phyloP scores from a whole-genome alignment of 2,113 vertebrate species.

The Okapia johnstoni region DNA sequence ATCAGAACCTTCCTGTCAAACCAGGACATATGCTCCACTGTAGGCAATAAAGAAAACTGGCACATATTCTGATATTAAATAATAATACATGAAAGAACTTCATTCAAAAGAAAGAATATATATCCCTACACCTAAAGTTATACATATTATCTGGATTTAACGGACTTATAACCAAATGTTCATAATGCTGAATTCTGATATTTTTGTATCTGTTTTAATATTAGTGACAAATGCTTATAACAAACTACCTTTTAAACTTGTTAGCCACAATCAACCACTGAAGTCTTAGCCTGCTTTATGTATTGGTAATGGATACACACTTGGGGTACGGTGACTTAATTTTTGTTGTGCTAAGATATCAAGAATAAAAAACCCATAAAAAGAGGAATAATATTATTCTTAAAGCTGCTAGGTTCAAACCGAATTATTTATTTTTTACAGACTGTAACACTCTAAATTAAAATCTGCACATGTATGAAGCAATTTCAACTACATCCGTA shows the following conservation, averaged over 20 bases:
- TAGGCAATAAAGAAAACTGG: not conserved
- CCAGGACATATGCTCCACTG: not conserved
- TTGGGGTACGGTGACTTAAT: not conserved
- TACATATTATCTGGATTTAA: not conserved
- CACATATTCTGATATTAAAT: not conserved
- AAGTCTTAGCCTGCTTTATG: not conserved
- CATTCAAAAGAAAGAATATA: not conserved
- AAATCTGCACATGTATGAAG: not conserved
- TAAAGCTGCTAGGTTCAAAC: not conserved
- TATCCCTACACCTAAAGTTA: not conserved
- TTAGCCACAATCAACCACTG: not conserved
- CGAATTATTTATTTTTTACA: not conserved
- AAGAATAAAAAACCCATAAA: not conserved
- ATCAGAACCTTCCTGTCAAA: not conserved
- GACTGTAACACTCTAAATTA: slow-evolving; percentile 1
- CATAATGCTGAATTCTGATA: not conserved
- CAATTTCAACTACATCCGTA: not conserved
- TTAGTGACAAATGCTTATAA: not conserved
- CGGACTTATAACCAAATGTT: not conserved
- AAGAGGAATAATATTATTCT: not conserved
- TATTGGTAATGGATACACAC: not conserved
- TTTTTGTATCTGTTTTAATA: not conserved
- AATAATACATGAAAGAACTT: not conserved
- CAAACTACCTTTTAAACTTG: not conserved
- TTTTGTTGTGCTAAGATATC: not conserved